Conservation (phyloP, 2,113 vertebrate species). For the Neomonachus schauinslandi region DNA sequence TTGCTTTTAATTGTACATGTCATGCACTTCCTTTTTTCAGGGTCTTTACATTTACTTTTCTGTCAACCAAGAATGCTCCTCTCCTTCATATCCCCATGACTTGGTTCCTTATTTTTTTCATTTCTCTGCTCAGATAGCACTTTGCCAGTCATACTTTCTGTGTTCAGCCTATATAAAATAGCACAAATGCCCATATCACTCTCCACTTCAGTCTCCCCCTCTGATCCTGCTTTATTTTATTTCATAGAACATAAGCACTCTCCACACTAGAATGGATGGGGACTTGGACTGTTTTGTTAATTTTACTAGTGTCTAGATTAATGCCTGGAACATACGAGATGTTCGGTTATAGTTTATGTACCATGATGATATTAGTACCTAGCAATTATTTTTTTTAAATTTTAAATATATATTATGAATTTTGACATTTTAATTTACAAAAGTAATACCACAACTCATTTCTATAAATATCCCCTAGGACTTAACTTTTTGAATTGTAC, state of each 20-base stretch:
- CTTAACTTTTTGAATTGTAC: slow-evolving; percentile 15
- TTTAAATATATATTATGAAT: not conserved
- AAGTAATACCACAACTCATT: not conserved
- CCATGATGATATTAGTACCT: not conserved
- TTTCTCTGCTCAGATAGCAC: not conserved
- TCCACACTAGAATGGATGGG: not conserved
- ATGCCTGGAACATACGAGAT: not conserved
- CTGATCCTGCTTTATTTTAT: not conserved
- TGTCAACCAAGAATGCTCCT: not conserved
- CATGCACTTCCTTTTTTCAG: not conserved
- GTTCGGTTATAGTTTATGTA: not conserved
- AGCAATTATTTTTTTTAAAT: not conserved
- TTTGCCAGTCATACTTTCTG: not conserved
- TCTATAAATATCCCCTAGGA: not conserved
- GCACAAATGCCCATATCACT: not conserved
- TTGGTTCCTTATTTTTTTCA: not conserved
- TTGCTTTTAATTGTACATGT: not conserved
- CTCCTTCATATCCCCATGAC: not conserved
- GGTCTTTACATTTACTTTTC: not conserved
- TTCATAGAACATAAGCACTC: not conserved
- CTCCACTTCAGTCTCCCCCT: not conserved
- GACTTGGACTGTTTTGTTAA: not conserved
- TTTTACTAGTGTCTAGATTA: not conserved
- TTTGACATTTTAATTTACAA: slow-evolving; percentile 12
- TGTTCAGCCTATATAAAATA: not conserved